Conservation (phyloP, 2,888 invertebrate species). For the Amaurobius ferox region DNA sequence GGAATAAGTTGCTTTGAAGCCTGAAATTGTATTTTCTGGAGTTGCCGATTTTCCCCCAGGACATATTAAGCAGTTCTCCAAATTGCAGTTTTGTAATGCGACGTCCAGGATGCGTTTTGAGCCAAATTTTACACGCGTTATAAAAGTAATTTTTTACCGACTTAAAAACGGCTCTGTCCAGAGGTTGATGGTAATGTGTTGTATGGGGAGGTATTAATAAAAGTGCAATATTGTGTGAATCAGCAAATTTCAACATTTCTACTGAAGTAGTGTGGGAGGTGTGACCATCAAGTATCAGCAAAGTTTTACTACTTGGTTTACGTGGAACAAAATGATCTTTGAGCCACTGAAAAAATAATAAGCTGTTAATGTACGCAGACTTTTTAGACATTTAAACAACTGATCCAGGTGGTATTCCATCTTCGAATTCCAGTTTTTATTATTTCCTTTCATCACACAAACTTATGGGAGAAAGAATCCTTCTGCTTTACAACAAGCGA, state of each 20-base stretch:
- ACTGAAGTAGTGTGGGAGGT: background rate
- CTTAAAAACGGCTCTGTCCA: conserved; percentile 9
- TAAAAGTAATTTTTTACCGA: background rate
- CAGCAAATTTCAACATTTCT: conserved; percentile 4
- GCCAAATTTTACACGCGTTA: background rate
- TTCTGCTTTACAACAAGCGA: background rate
- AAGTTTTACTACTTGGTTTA: too few relatives aligned
- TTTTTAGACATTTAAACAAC: background rate
- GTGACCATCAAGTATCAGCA: conserved; percentile 16
- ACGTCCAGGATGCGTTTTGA: conserved; percentile 14
- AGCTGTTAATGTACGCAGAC: conserved; percentile 1
- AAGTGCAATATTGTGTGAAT: too few relatives aligned
- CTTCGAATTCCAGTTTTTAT: background rate
- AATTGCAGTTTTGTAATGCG: conserved; percentile 14
- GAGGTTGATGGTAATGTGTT: conserved; percentile 5
- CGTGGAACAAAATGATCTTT: background rate
- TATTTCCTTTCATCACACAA: conserved; percentile 3
- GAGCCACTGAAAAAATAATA: conserved; percentile 12
- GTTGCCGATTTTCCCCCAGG: conserved; percentile 7
- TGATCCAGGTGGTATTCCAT: conserved; percentile 1
- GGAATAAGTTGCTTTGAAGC: too few relatives aligned
- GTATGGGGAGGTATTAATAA: background rate
- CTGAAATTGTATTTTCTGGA: conserved; percentile 3
- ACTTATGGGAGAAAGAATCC: background rate
- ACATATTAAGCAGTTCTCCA: background rate